Evolutionary conservation across 2,113 vertebrate genomes (phyloP), one percentile per base, ranked within the genome.

Genomic region (Serilophus lunatus): DNA sequence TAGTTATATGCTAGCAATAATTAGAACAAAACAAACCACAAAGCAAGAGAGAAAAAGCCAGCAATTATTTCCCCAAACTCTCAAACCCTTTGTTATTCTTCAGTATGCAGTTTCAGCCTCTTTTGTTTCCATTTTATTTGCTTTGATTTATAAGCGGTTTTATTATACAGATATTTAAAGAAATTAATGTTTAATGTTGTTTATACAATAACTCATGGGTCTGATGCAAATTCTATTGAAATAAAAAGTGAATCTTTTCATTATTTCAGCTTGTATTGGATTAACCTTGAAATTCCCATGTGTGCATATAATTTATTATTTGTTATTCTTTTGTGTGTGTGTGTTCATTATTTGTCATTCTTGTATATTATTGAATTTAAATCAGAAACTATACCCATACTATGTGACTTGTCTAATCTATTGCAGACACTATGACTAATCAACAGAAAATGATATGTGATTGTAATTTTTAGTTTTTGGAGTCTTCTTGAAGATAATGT

Each of bases 121-220:
- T 76, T 91, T 74, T 61, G 17, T 81, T 92, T 86, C 50, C 9
- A n/a, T 88, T 88, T 77, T 90, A 60, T 91, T 92, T 92, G 25
- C 11, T 90, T 92, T 93, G 51, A 78, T 80, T 84, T 59, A 20
- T 82, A 85, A 53, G 31, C 56, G 3, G 25, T 82, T 88, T 93
- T 79, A 83, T 94, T 92, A 66, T 19, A 86, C 6, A 81, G 56
- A 80, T 80, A 88, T 72, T 81, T 88, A 86, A 88, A 80, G 29
- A 92, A 94, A 83, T 92, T 88, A 93, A 92, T 72, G 53, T 93
- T 96, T 95, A 79, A 92, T 92, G 40, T 79, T 95, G 38, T 89
- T 87, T 92, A 85, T 65, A 90, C 17, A 91, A n/a, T 61, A 90
- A 82, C 10, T 89, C 45, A 79, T 59, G 15, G 5, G 70, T 84